These are phyloP conservation scores for Calvadosia cruxmelitensis DNA, from an alignment of 30 jellyfish, hydroid and myxozoan genomes.

Conservation along the genomic window DNA sequence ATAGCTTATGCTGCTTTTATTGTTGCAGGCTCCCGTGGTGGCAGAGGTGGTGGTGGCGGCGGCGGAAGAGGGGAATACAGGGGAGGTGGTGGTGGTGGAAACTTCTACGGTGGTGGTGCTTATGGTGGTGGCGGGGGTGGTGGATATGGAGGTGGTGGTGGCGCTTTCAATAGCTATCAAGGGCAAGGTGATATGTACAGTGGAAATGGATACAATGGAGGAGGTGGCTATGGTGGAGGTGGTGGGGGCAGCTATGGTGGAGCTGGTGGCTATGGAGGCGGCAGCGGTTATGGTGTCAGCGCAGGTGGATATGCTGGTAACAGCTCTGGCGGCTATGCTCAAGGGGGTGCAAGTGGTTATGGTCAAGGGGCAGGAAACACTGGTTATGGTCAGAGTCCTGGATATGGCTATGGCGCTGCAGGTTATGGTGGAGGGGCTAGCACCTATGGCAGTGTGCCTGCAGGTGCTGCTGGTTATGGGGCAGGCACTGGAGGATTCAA, in stretches of 20 bases:
- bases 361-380: conserved; percentile 10
- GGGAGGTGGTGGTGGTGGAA: conserved; percentile 39
- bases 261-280: neutral
- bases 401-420: neutral
- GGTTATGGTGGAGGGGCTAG: neutral
- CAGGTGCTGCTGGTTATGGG: neutral
- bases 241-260: conserved; percentile 64
- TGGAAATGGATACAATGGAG: conserved; percentile 47
- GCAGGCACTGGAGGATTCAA: neutral
- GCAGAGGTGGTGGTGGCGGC: conserved; percentile 48
- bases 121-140: conserved; percentile 40
- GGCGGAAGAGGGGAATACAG: conserved; percentile 28
- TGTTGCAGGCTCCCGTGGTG: conserved; percentile 22
- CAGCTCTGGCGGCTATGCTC: neutral
- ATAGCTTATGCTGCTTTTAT: conserved; percentile 27
- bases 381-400: neutral
- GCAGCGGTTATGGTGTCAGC: neutral
- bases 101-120: conserved; percentile 37
- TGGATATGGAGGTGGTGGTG: conserved; percentile 40
- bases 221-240: conserved; percentile 64
- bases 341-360: conserved; percentile 1
- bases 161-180: conserved; percentile 1
- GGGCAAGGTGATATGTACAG: conserved; percentile 16
- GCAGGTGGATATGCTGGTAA: conserved; percentile 4
- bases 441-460: neutral